Percentiles rank a stretch among this genome's conserved stretches.
phyloP scores from a whole-genome alignment of 2,113 vertebrate species.

The Morone chrysops region DNA sequence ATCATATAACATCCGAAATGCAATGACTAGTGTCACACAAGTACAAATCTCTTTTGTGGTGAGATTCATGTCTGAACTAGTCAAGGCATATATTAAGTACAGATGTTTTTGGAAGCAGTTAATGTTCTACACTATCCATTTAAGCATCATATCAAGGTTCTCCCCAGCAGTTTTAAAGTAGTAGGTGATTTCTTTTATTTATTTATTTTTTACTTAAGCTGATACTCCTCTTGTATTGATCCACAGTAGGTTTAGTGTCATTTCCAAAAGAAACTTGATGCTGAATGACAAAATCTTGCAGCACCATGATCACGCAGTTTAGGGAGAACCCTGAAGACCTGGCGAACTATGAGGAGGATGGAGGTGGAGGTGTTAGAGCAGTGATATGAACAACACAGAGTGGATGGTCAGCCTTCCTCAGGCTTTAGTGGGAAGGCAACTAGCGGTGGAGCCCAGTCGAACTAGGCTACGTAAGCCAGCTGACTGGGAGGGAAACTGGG shows the following conservation, averaged over 20 bases:
- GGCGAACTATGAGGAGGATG: slow-evolving; percentile 49
- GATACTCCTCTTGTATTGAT: slow-evolving; percentile 22
- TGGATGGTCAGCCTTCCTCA: slow-evolving; percentile 34
- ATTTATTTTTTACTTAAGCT: background rate
- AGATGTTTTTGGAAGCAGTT: slow-evolving; percentile 36
- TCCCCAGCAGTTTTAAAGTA: slow-evolving; percentile 45
- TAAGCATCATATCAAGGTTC: slow-evolving; percentile 56
- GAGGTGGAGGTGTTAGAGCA: slow-evolving; percentile 57
- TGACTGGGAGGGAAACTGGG: slow-evolving; percentile 37
- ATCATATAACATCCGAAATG: slow-evolving; percentile 40
- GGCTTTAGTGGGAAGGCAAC: slow-evolving; percentile 20
- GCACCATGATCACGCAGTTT: background rate
- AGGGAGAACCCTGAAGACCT: slow-evolving; percentile 67
- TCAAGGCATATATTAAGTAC: slow-evolving; percentile 26
- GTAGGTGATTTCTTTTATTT: background rate
- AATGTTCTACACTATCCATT: background rate
- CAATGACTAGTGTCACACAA: slow-evolving; percentile 36
- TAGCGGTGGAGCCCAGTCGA: slow-evolving; percentile 34
- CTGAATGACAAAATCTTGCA: background rate
- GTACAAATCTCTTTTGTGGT: slow-evolving; percentile 10
- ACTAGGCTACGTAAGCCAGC: slow-evolving; percentile 22
- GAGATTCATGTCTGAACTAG: slow-evolving; percentile 38
- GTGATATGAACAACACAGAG: slow-evolving; percentile 42
- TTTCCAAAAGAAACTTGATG: background rate
- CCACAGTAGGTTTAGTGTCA: background rate